A percentile compares a stretch with the other conserved stretches of the same genome.
Evolutionary conservation across 2,113 vertebrate genomes (phyloP).

Genomic region (Hippolais icterina): DNA sequence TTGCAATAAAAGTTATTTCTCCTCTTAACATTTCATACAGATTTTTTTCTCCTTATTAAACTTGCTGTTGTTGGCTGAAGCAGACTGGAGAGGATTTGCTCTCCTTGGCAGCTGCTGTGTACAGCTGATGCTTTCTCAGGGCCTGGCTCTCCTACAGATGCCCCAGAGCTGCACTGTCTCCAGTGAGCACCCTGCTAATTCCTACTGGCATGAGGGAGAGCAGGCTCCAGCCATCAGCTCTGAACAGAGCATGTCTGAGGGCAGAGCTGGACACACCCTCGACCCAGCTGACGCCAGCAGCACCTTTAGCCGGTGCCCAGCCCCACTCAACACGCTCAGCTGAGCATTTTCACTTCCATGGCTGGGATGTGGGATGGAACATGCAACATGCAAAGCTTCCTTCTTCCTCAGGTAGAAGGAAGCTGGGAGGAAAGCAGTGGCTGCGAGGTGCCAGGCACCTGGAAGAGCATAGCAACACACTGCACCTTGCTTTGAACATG

Average conservation of each 20-base stretch:
- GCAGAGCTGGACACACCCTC: background rate
- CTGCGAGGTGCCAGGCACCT: background rate
- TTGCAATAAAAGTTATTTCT: background rate
- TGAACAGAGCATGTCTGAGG: background rate
- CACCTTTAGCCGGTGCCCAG: background rate
- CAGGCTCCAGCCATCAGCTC: background rate
- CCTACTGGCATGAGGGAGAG: background rate
- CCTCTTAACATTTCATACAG: background rate
- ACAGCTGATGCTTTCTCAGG: background rate
- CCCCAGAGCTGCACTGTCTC: background rate
- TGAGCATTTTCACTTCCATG: background rate
- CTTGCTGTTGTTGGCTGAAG: background rate
- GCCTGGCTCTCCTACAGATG: background rate
- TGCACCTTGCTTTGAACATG: background rate
- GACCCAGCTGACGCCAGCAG: fast-evolving
- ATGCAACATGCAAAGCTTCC: background rate
- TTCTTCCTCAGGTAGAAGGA: background rate
- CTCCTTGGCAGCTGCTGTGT: background rate
- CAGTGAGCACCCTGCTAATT: background rate
- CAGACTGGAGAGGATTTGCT: background rate
- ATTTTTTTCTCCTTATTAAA: background rate
- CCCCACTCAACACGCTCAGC: background rate
- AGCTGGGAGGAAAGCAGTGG: background rate
- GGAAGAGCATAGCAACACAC: background rate
- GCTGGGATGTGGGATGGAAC: background rate